Percentiles rank a stretch among this genome's conserved stretches.
phyloP scores from a whole-genome alignment of 2,797 vertebrate genomes.

The Mareca strepera region DNA sequence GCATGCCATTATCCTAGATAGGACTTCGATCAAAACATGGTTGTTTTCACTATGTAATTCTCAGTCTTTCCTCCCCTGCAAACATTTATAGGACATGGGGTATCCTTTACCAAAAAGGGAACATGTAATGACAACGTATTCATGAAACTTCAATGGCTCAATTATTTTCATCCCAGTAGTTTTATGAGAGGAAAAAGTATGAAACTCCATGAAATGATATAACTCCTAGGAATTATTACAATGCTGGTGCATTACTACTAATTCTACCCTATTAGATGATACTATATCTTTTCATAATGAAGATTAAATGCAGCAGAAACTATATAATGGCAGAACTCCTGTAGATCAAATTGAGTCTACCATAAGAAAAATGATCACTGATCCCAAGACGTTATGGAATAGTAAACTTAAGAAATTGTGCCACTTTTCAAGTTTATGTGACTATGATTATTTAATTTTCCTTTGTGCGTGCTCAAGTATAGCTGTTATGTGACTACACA shows the following conservation, averaged over 20 bases:
- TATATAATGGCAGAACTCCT: slow-evolving; percentile 69
- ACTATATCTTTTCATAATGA: slow-evolving; percentile 74
- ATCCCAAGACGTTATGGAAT: slow-evolving; percentile 79
- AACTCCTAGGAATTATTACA: slow-evolving; percentile 72
- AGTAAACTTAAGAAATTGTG: slow-evolving; percentile 80
- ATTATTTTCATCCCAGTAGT: slow-evolving; percentile 52
- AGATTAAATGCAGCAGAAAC: slow-evolving; percentile 77
- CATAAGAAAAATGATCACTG: slow-evolving; percentile 77
- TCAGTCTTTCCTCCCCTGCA: slow-evolving; percentile 48
- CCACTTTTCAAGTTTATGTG: slow-evolving; percentile 81
- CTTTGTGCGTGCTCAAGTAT: slow-evolving; percentile 84
- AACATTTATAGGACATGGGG: slow-evolving; percentile 3
- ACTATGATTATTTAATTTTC: slow-evolving; percentile 87
- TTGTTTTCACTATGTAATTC: background rate
- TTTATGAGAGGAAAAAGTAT: slow-evolving; percentile 62
- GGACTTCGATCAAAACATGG: background rate
- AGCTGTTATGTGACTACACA: slow-evolving; percentile 84
- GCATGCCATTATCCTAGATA: background rate
- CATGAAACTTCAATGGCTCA: slow-evolving; percentile 50
- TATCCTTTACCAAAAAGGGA: slow-evolving; percentile 52
- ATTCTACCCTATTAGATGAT: slow-evolving; percentile 75
- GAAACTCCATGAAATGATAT: slow-evolving; percentile 59
- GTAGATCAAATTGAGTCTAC: slow-evolving; percentile 78
- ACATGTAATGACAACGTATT: slow-evolving; percentile 47
- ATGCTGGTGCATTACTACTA: slow-evolving; percentile 71